Conservation (phyloP, 2,888 invertebrate genomes). For the Cerastis rubricosa region DNA sequence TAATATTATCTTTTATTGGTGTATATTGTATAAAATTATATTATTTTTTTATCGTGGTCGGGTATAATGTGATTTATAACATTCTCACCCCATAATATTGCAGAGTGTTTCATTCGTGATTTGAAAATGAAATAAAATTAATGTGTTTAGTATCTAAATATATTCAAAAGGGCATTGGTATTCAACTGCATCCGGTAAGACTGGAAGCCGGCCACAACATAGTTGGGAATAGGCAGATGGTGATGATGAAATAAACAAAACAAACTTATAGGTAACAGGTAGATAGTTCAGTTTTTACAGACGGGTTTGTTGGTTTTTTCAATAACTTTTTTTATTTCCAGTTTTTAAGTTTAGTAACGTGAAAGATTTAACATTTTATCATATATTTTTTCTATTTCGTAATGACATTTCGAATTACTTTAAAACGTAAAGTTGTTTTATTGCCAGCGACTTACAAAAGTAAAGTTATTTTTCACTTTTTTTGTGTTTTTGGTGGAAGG, state of each 20-base stretch:
- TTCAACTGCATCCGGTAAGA: background rate
- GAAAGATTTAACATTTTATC: background rate
- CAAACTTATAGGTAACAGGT: too few species aligned
- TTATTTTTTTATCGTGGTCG: slow-evolving; percentile 11
- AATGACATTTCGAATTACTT: too few species aligned
- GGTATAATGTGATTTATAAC: background rate
- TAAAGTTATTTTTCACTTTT: too few species aligned
- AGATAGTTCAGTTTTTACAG: background rate
- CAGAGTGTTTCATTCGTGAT: too few species aligned
- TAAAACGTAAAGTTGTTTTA: too few species aligned
- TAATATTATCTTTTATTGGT: slow-evolving; percentile 30
- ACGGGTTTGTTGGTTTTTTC: background rate
- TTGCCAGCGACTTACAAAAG: too few species aligned
- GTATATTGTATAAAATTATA: background rate
- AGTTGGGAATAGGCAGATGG: background rate
- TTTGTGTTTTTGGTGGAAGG: too few species aligned
- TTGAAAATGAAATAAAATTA: background rate
- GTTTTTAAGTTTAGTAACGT: background rate
- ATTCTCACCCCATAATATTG: background rate
- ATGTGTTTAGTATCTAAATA: background rate
- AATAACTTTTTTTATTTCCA: background rate
- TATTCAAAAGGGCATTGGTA: background rate
- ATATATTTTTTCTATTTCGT: too few species aligned
- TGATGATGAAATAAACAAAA: too few species aligned
- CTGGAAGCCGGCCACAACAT: background rate